Conservation (phyloP, 2,888 invertebrate genomes). For the Junonia oenone region DNA sequence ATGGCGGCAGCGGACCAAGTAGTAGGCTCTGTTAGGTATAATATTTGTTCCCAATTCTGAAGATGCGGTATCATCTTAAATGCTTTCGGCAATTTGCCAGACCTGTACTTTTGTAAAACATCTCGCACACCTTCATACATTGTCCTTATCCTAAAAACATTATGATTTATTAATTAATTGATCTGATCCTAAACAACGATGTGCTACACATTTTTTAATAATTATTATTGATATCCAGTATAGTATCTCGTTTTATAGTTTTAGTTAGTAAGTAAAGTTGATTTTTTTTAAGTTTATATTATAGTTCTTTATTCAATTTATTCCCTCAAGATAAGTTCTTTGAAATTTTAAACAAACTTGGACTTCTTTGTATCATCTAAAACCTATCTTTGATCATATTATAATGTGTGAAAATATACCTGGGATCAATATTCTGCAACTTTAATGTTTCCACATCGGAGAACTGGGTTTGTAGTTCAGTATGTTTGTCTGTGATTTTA, state of each 20-base stretch:
- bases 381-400: no score
- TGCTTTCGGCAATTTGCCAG: constrained; percentile 98
- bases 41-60: constrained; percentile 95
- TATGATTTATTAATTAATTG: not conserved
- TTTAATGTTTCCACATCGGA: constrained; percentile 88
- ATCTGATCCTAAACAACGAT: no score
- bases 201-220: no score
- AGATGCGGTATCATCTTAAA: constrained; percentile 97
- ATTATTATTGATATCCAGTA: no score
- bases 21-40: constrained; percentile 93
- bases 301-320: no score
- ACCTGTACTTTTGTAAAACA: constrained; percentile 92
- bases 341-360: no score
- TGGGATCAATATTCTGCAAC: constrained; percentile 90
- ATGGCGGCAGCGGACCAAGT: constrained; percentile 98
- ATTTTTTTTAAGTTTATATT: no score
- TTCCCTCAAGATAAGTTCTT: no score
- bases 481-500: constrained; percentile 94
- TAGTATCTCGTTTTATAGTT: no score
- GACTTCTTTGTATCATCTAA: no score
- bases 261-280: no score
- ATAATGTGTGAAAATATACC: constrained; percentile 47
- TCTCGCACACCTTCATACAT: constrained; percentile 95
- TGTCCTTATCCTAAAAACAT: constrained; percentile 80
- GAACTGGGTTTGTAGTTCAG: constrained; percentile 91